Conservation (phyloP, 1,140 invertebrate species). For the Galleria mellonella region DNA sequence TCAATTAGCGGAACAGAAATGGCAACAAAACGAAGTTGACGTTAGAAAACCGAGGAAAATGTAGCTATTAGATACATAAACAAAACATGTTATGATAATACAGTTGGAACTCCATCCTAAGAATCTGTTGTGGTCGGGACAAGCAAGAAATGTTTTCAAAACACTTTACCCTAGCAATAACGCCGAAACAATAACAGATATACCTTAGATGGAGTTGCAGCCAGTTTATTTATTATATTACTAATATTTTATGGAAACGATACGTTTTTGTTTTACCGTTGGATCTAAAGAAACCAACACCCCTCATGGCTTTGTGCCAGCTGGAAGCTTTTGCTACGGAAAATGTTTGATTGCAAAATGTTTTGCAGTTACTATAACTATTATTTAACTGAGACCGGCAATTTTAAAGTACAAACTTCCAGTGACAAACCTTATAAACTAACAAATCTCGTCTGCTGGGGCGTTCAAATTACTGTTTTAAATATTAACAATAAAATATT, state of each 20-base stretch:
- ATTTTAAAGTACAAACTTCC: slow-evolving; percentile 44
- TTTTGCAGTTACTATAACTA: slow-evolving; percentile 10
- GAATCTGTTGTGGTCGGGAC: slow-evolving; percentile 41
- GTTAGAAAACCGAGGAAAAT: slow-evolving; percentile 43
- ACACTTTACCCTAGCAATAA: slow-evolving; percentile 51
- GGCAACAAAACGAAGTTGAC: slow-evolving; percentile 28
- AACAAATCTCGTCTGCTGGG: slow-evolving; percentile 45
- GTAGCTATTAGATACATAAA: slow-evolving; percentile 59
- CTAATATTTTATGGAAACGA: slow-evolving; percentile 63
- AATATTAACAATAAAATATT: slow-evolving; percentile 9
- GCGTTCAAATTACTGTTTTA: slow-evolving; percentile 7
- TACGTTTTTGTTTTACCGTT: slow-evolving; percentile 61
- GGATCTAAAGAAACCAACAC: slow-evolving; percentile 64
- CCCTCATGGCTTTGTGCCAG: slow-evolving; percentile 66
- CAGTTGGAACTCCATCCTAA: slow-evolving; percentile 55
- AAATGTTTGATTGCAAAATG: slow-evolving; percentile 26
- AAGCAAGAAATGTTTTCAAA: slow-evolving; percentile 63
- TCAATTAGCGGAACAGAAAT: slow-evolving; percentile 39
- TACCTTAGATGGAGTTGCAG: slow-evolving; percentile 37
- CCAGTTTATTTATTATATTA: slow-evolving; percentile 47
- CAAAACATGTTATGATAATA: slow-evolving; percentile 69
- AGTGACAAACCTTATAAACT: slow-evolving; percentile 52
- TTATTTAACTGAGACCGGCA: slow-evolving; percentile 12
- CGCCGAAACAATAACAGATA: slow-evolving; percentile 55
- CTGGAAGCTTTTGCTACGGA: slow-evolving; percentile 54